Evolutionary conservation across 2,113 vertebrate species (phyloP).

Genomic region (Triplophysa siluroides): DNA sequence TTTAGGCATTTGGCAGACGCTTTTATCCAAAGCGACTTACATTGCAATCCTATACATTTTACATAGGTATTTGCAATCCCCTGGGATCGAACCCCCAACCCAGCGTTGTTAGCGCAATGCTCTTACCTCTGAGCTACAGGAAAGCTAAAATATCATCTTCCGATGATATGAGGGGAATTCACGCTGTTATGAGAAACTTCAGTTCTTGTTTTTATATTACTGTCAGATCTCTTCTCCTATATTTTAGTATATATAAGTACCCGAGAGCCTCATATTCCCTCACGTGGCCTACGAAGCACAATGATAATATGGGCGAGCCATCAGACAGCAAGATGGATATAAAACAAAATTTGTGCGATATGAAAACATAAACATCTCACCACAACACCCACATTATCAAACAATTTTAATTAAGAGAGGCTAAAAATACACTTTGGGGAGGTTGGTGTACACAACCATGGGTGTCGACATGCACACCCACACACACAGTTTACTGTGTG

Average conservation of each 20-base stretch:
- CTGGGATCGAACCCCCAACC: too few species aligned
- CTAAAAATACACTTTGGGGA: constrained; percentile 11
- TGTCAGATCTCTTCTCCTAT: constrained; percentile 33
- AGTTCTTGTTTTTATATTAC: constrained; percentile 58
- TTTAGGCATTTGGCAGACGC: too few species aligned
- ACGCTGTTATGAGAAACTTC: constrained; percentile 67
- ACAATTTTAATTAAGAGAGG: not conserved
- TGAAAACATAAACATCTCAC: not conserved
- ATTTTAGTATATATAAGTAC: not conserved
- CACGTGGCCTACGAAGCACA: not conserved
- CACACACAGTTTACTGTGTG: constrained; percentile 47
- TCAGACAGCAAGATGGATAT: not conserved
- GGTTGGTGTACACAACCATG: not conserved
- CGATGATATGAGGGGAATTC: constrained; percentile 60
- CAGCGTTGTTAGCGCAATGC: too few species aligned
- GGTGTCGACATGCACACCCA: constrained; percentile 57
- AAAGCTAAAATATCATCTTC: too few species aligned
- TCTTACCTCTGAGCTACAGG: too few species aligned
- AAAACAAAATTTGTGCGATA: not conserved
- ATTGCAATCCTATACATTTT: too few species aligned
- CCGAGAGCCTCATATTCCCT: not conserved
- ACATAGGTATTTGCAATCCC: too few species aligned
- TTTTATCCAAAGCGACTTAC: too few species aligned
- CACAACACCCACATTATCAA: constrained; percentile 15
- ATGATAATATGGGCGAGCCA: not conserved